phyloP scores from a whole-genome alignment of 2,888 invertebrate genomes.

The Dorcus parallelipipedus region DNA sequence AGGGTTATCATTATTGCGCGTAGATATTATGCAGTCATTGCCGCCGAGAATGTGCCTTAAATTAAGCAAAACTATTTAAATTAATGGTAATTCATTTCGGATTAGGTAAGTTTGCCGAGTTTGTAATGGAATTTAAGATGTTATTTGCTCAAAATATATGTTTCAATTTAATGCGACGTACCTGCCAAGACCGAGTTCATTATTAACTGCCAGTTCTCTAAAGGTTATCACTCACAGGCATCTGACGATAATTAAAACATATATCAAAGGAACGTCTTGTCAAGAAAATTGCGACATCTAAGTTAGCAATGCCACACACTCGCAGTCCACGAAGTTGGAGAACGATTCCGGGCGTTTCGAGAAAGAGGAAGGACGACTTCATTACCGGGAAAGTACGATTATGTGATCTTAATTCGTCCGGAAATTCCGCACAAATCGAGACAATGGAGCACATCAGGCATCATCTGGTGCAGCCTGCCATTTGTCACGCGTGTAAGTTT shows the following conservation, averaged over 20 bases:
- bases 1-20: no score
- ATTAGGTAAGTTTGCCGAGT: no score
- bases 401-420: no score
- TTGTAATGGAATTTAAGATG: not conserved
- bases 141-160: not conserved
- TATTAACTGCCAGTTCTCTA: not conserved
- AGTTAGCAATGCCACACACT: not conserved
- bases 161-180: not conserved
- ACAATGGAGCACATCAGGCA: constrained; percentile 7
- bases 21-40: no score
- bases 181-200: not conserved
- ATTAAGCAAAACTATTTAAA: no score
- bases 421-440: no score
- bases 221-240: not conserved
- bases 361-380: no score
- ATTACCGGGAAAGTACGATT: no score
- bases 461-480: constrained; percentile 32
- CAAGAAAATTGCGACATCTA: not conserved
- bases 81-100: no score
- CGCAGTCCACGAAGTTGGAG: not conserved
- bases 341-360: no score
- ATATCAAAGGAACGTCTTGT: not conserved
- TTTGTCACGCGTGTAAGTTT: constrained; percentile 35
- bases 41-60: no score
- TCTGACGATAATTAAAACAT: constrained; percentile 1